Percentiles rank a stretch among this genome's conserved stretches.
Evolutionary conservation across 2,888 invertebrate genomes (phyloP).

Genomic region (Scrobipalpa costella): DNA sequence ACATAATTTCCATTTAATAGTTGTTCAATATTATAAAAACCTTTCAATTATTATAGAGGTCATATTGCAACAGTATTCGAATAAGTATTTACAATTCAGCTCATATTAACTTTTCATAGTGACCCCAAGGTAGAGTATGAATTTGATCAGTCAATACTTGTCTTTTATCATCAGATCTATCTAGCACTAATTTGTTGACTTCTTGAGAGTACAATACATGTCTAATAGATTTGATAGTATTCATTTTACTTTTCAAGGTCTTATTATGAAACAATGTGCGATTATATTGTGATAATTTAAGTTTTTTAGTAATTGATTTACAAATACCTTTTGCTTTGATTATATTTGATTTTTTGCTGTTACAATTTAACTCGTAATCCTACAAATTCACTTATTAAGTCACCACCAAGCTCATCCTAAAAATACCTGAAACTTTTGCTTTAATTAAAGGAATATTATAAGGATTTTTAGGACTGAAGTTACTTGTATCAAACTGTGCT

Average conservation of each 20-base stretch:
- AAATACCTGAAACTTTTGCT: conserved; percentile 16
- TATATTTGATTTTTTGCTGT: conserved; percentile 12
- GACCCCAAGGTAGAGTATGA: conserved; percentile 29
- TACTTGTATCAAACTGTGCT: background rate
- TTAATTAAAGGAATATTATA: conserved; percentile 2
- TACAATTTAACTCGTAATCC: conserved; percentile 33
- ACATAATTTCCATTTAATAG: too few relatives aligned
- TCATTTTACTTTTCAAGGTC: conserved; percentile 20
- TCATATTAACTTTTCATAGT: background rate
- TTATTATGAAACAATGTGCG: background rate
- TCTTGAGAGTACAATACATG: conserved; percentile 26
- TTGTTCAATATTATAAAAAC: conserved; percentile 4
- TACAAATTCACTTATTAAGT: conserved; percentile 30
- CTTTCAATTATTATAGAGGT: background rate
- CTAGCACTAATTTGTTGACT: conserved; percentile 25
- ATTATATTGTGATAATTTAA: conserved; percentile 1
- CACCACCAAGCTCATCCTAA: conserved; percentile 32
- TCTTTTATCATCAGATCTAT: conserved; percentile 25
- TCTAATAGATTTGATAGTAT: conserved; percentile 21
- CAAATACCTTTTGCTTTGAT: conserved; percentile 28
- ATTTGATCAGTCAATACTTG: conserved; percentile 25
- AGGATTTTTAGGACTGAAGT: background rate
- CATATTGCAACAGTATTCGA: background rate
- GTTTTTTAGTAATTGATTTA: conserved; percentile 20
- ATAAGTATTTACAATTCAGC: background rate